Evolutionary conservation across 2,797 vertebrate species (phyloP).

Genomic region (Hemitrygon akajei): DNA sequence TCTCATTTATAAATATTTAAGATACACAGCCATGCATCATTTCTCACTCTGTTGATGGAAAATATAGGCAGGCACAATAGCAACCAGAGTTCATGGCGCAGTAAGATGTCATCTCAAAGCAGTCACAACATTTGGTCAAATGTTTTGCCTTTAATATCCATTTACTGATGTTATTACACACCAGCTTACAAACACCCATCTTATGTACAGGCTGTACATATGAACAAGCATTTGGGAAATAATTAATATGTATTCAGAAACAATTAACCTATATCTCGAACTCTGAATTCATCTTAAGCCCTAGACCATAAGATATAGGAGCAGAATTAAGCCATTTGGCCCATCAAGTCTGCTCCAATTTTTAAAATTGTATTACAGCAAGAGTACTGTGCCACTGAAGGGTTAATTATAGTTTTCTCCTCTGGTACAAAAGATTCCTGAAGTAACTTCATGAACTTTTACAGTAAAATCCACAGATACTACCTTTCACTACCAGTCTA

Average conservation of each 20-base stretch:
- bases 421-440: neutral
- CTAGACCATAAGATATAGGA: no score
- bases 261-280: neutral
- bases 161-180: no score
- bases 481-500: neutral
- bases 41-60: neutral
- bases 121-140: neutral
- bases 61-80: neutral
- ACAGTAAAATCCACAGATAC: neutral
- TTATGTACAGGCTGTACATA: no score
- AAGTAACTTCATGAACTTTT: constrained; percentile 10
- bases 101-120: neutral
- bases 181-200: neutral
- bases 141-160: neutral
- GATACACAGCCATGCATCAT: neutral
- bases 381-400: neutral
- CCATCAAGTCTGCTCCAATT: no score
- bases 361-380: no score
- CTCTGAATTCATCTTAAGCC: neutral
- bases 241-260: neutral
- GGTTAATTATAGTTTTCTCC: neutral
- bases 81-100: neutral
- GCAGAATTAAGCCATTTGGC: no score
- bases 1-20: neutral
- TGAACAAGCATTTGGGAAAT: no score